A percentile compares a stretch with the other conserved stretches of the same genome.
phyloP scores from a whole-genome alignment of 2,888 invertebrate genomes.

The Oscheius myriophilus region DNA sequence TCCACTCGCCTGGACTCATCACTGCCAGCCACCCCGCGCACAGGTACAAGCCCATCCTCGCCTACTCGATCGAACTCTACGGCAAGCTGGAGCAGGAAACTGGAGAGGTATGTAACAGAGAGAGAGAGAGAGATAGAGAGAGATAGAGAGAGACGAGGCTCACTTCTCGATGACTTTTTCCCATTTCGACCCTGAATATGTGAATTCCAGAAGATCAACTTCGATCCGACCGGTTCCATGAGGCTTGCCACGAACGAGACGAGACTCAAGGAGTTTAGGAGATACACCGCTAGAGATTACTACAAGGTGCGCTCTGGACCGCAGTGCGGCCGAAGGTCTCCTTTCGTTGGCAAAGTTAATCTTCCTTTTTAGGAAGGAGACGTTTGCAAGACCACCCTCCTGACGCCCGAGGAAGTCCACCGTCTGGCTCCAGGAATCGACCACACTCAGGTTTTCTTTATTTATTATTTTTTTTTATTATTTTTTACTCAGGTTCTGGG shows the following conservation, averaged over 20 bases:
- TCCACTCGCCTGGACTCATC: constrained; percentile 67
- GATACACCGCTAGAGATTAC: constrained; percentile 72
- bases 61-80: constrained; percentile 72
- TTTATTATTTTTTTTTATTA: too few species aligned
- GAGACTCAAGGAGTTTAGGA: constrained; percentile 72
- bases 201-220: constrained; percentile 70
- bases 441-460: constrained; percentile 66
- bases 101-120: constrained; percentile 70
- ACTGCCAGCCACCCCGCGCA: constrained; percentile 72
- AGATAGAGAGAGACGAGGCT: too few species aligned
- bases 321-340: too few species aligned
- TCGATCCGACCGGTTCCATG: constrained; percentile 72
- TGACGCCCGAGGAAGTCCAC: constrained; percentile 70
- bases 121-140: too few species aligned
- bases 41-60: constrained; percentile 72
- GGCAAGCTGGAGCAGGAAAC: constrained; percentile 72
- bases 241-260: constrained; percentile 71
- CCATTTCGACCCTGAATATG: not conserved
- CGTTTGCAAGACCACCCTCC: constrained; percentile 54
- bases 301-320: constrained; percentile 65
- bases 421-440: constrained; percentile 71
- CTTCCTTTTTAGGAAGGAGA: constrained; percentile 48
- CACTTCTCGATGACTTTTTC: not conserved
- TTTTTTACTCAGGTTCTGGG: constrained; percentile 70
- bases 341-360: too few species aligned